These are phyloP conservation scores for Conus canariensis DNA, from an alignment of 2,888 invertebrate species.

Conservation along the genomic window DNA sequence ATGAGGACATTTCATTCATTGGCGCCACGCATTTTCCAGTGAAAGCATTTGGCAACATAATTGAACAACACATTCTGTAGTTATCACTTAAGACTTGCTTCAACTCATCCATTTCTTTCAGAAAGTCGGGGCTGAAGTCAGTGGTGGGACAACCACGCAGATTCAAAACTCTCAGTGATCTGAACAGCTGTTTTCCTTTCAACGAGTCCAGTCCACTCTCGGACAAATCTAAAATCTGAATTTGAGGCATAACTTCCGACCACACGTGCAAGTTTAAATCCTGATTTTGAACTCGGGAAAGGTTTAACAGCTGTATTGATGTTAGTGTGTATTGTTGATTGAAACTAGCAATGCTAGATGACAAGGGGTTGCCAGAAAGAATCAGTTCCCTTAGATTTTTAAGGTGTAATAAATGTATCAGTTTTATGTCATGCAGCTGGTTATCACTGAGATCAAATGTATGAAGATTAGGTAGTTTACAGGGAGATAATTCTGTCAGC, in stretches of 20 bases:
- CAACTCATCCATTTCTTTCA: background rate
- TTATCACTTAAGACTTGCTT: background rate
- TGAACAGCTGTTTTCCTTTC: background rate
- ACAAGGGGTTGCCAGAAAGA: background rate
- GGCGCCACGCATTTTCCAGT: slow-evolving; percentile 15
- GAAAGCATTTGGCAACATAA: background rate
- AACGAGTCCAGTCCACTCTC: background rate
- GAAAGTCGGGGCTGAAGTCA: background rate
- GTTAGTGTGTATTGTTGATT: background rate
- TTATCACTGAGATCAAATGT: background rate
- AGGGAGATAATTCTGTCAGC: background rate
- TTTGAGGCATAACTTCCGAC: background rate
- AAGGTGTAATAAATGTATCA: background rate
- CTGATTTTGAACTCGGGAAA: background rate
- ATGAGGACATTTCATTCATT: slow-evolving; percentile 35
- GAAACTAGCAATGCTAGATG: background rate
- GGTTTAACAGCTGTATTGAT: background rate
- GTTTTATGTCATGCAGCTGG: background rate
- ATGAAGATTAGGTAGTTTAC: background rate
- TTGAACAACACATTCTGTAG: slow-evolving; percentile 27
- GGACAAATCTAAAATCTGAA: background rate
- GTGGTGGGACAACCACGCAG: slow-evolving; percentile 7
- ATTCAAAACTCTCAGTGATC: background rate
- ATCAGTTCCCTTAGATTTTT: background rate
- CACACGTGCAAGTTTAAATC: background rate